Evolutionary conservation across 2,888 invertebrate genomes (phyloP), one percentile per base, ranked within the genome.

Genomic region (Mystacides longicornis): DNA sequence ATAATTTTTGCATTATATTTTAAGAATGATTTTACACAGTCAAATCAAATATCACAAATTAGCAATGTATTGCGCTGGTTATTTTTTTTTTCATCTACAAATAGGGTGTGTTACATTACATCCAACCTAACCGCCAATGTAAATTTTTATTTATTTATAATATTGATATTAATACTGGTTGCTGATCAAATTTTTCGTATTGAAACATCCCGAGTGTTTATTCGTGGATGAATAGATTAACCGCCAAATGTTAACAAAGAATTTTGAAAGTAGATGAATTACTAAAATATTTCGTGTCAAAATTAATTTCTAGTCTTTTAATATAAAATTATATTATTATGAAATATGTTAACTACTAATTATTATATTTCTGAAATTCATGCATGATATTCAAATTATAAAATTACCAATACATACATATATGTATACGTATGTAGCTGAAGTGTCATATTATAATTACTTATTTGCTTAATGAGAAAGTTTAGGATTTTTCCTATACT

Each of bases 71-170:
- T 53, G 53, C 58, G 54, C 60, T 58, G 54, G 33, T 54, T 51
- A 55, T 50, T n/a, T n/a, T n/a, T n/a, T n/a, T 43, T 64, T 63
- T 64, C 54, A 54, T 47, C 52, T 49, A 42, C 37, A 47, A 48
- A 51, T 48, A 37, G 5, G 43, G 49, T 54, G 54, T 54, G 22
- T 48, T n/a, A 54, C 54, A 54, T 54, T 47, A 48, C 49, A 51
- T 56, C 51, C 45, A 27, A 54, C n/a, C n/a, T n/a, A n/a, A n/a
- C n/a, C n/a, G n/a, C n/a, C n/a, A n/a, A n/a, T n/a, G n/a, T n/a
- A n/a, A n/a, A n/a, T n/a, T n/a, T n/a, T n/a, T n/a, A n/a, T n/a
- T n/a, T n/a, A n/a, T n/a, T n/a, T n/a, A n/a, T n/a, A n/a, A n/a
- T n/a, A n/a, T n/a, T n/a, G n/a, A n/a, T n/a, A n/a, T n/a, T n/a